Conservation (phyloP, 2,888 invertebrate species). For the Tetranychus piercei region DNA sequence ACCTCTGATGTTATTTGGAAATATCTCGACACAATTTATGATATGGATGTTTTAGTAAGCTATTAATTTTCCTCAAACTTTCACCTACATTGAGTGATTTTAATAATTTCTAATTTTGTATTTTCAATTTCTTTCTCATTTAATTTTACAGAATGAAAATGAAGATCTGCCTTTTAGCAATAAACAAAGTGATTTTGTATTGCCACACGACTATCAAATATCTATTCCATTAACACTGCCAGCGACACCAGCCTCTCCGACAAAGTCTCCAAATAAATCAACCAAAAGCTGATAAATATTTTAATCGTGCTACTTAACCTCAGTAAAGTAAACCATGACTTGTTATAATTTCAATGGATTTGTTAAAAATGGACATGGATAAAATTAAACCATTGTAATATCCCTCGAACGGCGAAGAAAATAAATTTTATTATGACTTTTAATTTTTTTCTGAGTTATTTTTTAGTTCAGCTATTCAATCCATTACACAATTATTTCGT, state of each 20-base stretch:
- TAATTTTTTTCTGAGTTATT: too few species aligned
- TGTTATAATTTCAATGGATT: too few species aligned
- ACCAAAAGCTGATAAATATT: neutral
- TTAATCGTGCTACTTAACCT: too few species aligned
- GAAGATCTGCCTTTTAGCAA: neutral
- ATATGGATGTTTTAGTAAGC: slow-evolving; percentile 16
- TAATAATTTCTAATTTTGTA: neutral
- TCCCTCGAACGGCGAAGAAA: too few species aligned
- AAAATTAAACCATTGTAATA: too few species aligned
- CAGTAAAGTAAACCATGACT: too few species aligned
- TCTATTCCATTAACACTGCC: too few species aligned
- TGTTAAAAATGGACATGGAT: too few species aligned
- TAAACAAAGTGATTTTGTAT: slow-evolving; percentile 39
- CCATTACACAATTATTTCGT: too few species aligned
- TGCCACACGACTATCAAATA: slow-evolving; percentile 32
- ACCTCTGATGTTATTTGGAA: slow-evolving; percentile 14
- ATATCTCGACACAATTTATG: slow-evolving; percentile 13
- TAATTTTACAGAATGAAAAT: neutral
- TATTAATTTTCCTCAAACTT: neutral
- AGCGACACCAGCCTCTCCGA: neutral
- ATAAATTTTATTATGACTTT: too few species aligned
- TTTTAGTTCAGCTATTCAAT: too few species aligned
- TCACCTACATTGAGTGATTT: neutral
- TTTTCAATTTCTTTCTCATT: neutral
- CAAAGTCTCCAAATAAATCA: neutral